Conservation (phyloP, 2,797 vertebrate genomes). For the Thalassophryne amazonica region DNA sequence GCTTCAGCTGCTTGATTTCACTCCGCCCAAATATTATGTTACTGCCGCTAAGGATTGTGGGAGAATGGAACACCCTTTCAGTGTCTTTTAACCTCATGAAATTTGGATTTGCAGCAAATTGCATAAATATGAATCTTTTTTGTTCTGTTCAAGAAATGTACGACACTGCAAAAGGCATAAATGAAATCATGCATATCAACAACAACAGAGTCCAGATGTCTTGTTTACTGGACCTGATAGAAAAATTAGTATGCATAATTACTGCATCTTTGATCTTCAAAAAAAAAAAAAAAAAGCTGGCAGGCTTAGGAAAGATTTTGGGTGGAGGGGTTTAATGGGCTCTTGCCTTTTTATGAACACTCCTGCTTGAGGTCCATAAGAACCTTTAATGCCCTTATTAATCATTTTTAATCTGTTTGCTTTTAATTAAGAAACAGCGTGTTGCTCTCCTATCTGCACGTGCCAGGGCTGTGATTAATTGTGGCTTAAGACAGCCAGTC, state of each 20-base stretch:
- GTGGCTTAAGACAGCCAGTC: constrained; percentile 94
- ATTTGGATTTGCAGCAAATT: no score
- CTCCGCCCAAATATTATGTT: no score
- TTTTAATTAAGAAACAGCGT: constrained; percentile 99
- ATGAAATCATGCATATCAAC: constrained; percentile 22
- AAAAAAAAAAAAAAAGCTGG: constrained; percentile 81
- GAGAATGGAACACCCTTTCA: no score
- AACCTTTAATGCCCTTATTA: constrained; percentile 99
- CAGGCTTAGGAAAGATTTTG: constrained; percentile 79
- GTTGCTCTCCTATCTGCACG: constrained; percentile 97
- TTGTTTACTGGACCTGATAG: constrained; percentile 67
- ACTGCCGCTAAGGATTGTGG: no score
- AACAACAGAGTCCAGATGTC: constrained; percentile 24
- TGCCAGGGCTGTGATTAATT: constrained; percentile 99
- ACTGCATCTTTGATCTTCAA: constrained; percentile 75
- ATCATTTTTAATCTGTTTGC: constrained; percentile 99
- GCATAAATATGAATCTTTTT: no score
- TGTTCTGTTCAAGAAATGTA: no score
- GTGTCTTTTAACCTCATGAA: no score
- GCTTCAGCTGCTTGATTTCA: no score
- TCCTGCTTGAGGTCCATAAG: constrained; percentile 90
- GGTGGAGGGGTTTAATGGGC: constrained; percentile 73
- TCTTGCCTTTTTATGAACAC: constrained; percentile 78
- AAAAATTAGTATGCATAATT: constrained; percentile 79
- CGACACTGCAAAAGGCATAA: background rate